These are phyloP conservation scores for Heliornis fulica DNA, from an alignment of 2,113 vertebrate species.

Conservation along the genomic window DNA sequence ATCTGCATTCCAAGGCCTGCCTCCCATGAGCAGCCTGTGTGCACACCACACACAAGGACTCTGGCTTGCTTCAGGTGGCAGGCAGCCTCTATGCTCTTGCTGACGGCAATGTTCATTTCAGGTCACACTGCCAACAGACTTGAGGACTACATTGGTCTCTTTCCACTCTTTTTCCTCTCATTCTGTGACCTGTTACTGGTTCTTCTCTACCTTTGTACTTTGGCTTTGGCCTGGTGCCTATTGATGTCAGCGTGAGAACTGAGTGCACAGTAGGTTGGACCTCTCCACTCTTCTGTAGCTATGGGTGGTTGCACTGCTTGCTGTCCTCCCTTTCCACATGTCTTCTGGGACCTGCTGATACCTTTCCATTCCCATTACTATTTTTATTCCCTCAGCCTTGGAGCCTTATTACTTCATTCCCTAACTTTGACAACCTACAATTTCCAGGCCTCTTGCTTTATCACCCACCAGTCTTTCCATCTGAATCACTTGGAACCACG, in stretches of 20 bases:
- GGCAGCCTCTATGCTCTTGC: neutral
- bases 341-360: neutral
- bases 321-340: neutral
- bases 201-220: neutral
- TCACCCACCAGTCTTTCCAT: neutral
- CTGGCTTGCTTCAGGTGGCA: neutral
- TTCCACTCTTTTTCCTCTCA: neutral
- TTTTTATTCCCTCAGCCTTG: neutral
- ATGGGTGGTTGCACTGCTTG: fast-evolving
- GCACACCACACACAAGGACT: too few species aligned
- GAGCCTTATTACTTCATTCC: neutral
- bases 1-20: neutral
- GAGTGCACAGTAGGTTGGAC: neutral
- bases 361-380: neutral
- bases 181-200: neutral
- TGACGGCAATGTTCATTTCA: neutral
- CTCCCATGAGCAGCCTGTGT: neutral
- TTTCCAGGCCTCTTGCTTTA: neutral
- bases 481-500: neutral
- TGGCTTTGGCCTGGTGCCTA: neutral
- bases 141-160: fast-evolving
- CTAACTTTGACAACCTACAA: neutral
- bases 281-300: neutral
- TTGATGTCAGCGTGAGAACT: neutral
- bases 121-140: neutral